Base-by-base conservation (phyloP, 2,797 vertebrate genomes). In the Fringilla coelebs region DNA sequence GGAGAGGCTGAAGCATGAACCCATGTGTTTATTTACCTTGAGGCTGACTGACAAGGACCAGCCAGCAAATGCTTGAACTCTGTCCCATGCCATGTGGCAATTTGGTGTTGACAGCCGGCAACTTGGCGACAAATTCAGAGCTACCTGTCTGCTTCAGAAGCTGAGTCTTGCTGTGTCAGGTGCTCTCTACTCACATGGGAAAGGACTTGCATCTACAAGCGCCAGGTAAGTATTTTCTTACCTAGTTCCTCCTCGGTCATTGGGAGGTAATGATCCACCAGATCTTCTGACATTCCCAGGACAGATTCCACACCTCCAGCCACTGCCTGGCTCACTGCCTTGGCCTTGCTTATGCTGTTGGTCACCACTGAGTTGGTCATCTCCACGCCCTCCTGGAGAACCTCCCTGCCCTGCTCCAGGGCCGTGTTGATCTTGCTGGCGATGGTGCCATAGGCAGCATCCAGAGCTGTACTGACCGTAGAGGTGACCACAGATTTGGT, bases 201-300 rank as follows among this genome's bases (percentile, higher is more conserved):
- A 41, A 43, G 52, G 70, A 31, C 29, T 77, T 31, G 68, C 43
- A 11, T 24, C 82, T 76, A 75, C 62, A 52, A 31, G 10, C 3
- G 62, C 84, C 85, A 88, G 78, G 55, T 46, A n/a, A 36, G 25
- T 3, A 57, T 70, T 95, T 91, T 98, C 98, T 98, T 92, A 99
- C 99, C 99, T 49, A 99, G 97, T 65, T 99, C 99, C 8, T 98
- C 98, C 54, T 99, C 98, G 0, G 98, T 98, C 96, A 99, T 96
- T 0, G 99, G 99, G 57, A 99, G 98, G 96, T 99, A 98, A 28
- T 99, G 98, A 82, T 99, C 98, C 36, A 98, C 98, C 98, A 98
- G 98, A 86, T 98, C 97, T 91, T 99, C 99, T 0, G 99, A 99
- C 66, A 97, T 98, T 52, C 97, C 98, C 90, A 99, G 97, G 52